phyloP scores from a whole-genome alignment of 1,140 invertebrate species.

The Dendroctonus ponderosae region DNA sequence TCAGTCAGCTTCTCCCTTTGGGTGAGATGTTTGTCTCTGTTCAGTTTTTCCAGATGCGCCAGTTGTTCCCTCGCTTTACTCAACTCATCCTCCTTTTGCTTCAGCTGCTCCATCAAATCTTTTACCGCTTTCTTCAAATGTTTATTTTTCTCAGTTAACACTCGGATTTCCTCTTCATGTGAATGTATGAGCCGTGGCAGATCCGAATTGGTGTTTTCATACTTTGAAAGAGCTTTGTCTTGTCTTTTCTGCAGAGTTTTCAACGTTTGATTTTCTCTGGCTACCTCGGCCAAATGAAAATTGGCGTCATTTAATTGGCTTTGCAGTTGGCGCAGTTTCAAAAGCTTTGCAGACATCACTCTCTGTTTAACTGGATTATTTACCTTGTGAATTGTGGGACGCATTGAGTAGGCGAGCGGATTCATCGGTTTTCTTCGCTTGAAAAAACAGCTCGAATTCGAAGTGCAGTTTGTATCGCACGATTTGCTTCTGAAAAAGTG shows the following conservation, averaged over 20 bases:
- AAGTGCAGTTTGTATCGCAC: conserved; percentile 47
- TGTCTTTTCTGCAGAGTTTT: conserved; percentile 73
- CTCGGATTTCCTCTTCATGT: conserved; percentile 72
- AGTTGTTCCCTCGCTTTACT: conserved; percentile 64
- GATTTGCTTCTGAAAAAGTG: conserved; percentile 39
- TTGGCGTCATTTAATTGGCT: conserved; percentile 78
- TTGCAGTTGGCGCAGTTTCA: conserved; percentile 71
- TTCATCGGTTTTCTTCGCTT: conserved; percentile 46
- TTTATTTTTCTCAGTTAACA: conserved; percentile 68
- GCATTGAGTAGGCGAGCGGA: conserved; percentile 40
- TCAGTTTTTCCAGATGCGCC: conserved; percentile 57
- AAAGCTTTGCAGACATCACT: conserved; percentile 71
- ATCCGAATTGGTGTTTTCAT: conserved; percentile 67
- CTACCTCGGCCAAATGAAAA: conserved; percentile 71
- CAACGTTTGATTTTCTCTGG: conserved; percentile 71
- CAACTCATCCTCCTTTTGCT: conserved; percentile 66
- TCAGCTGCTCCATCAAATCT: conserved; percentile 60
- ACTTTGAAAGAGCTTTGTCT: conserved; percentile 67
- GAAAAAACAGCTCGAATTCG: conserved; percentile 48
- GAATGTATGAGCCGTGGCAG: conserved; percentile 68
- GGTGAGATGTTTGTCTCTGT: conserved; percentile 67
- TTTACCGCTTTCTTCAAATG: conserved; percentile 63
- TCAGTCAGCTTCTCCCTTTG: conserved; percentile 70
- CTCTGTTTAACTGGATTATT: conserved; percentile 60
- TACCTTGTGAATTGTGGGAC: conserved; percentile 27